Percentiles rank a stretch among this genome's conserved stretches.
Evolutionary conservation across 2,113 vertebrate genomes (phyloP).

Genomic region (Ursus arctos): DNA sequence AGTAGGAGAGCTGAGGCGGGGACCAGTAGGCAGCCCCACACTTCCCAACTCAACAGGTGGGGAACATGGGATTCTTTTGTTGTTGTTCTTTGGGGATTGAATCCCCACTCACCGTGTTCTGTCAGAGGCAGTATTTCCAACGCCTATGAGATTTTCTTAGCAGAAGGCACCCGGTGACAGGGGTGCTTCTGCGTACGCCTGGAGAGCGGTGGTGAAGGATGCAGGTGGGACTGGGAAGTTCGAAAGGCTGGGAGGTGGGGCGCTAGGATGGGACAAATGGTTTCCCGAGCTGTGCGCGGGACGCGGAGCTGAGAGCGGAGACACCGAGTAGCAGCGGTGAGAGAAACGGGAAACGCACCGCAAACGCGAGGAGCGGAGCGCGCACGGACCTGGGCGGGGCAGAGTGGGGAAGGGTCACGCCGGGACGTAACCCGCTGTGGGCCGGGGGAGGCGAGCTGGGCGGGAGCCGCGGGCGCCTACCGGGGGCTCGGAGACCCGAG

Average conservation of each 20-base stretch:
- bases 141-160: background rate
- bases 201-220: background rate
- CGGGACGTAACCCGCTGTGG: background rate
- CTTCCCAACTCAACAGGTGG: constrained; percentile 55
- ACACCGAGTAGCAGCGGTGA: background rate
- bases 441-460: background rate
- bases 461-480: too few relatives aligned
- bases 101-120: background rate
- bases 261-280: background rate
- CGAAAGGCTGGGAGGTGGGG: background rate
- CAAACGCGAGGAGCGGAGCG: background rate
- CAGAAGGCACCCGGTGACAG: background rate
- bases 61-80: background rate
- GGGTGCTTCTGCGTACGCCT: background rate
- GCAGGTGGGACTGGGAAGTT: background rate
- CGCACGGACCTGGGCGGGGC: background rate
- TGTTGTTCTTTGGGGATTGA: background rate
- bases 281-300: background rate
- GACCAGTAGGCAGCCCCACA: background rate
- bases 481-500: background rate
- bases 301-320: background rate
- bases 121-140: background rate
- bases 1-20: background rate
- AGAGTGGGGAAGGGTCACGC: background rate
- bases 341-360: background rate